Base-by-base conservation (phyloP, 2,888 invertebrate species). In the Meiosimyza platycephala region DNA sequence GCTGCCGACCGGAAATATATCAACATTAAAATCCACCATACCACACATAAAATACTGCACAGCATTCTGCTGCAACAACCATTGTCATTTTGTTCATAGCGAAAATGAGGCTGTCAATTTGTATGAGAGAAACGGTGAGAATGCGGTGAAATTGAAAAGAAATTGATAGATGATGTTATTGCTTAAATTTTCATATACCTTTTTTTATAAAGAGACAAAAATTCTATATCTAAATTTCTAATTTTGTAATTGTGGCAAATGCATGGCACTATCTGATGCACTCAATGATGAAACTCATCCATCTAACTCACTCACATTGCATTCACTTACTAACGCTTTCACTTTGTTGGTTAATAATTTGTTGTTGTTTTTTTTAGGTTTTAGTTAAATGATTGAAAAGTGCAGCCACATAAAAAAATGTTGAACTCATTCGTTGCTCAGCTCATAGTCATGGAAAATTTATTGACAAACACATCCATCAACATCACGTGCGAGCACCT, bases 391-490 rank as follows among this genome's bases (percentile, higher is more conserved):
- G 40, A 67, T 54, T 67, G 57, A 47, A 67, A 67, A 67, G 48
- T 47, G 6, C 47, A 33, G 55, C 18, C 47, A 18, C 47, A 11
- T 50, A 9, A 6, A 9, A 12, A 47, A 47, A 18, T 63, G 47
- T n/a, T n/a, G 16, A 16, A 18, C 48, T 40, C 47, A 22, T 16
- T 63, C 63, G 16, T 55, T 67, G 22, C 47, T 60, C 28, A 33
- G 28, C 51, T 22, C 40, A 40, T 9, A 40, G 40, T 33, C 51
- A 16, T 12, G 7, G 47, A 22, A 3, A 15, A 28, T 68, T 60
- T 69, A 60, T 69, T 69, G 69, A 60, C 69, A 69, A 6, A 48
- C 51, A 52, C 60, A 69, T 69, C 60, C 69, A 60, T 69, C 69
- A 69, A 60, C 69, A 60, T 50, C 69, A 60, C 9, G 6, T 40